These are phyloP conservation scores for Plutella xylostella DNA, from an alignment of 2,888 invertebrate species.

Conservation along the genomic window DNA sequence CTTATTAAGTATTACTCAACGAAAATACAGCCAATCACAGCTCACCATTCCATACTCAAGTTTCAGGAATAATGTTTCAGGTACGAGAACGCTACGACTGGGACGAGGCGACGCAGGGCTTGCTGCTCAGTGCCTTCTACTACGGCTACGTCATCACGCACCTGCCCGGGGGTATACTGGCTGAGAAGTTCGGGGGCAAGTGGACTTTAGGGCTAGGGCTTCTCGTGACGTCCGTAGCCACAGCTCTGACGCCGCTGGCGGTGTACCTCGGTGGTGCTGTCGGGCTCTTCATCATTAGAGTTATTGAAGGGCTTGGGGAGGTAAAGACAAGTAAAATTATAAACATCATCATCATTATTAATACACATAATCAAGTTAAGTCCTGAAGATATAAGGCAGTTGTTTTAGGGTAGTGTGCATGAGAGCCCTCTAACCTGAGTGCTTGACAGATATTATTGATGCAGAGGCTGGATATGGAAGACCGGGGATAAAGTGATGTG, in stretches of 20 bases:
- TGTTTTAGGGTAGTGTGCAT: background rate
- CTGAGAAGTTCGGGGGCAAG: slow-evolving; percentile 87
- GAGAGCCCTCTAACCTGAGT: no score
- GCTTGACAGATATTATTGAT: no score
- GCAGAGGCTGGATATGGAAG: no score
- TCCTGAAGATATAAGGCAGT: background rate
- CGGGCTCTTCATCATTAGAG: slow-evolving; percentile 66
- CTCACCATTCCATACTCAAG: no score
- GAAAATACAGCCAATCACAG: no score
- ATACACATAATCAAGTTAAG: background rate
- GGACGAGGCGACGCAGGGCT: slow-evolving; percentile 77
- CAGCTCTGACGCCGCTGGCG: slow-evolving; percentile 79
- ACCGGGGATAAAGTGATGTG: no score
- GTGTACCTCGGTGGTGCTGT: slow-evolving; percentile 67
- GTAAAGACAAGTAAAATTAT: no score
- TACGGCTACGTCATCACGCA: slow-evolving; percentile 88
- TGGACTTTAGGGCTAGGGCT: slow-evolving; percentile 84
- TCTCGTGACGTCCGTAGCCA: slow-evolving; percentile 81
- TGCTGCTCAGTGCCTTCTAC: slow-evolving; percentile 84
- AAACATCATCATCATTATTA: background rate
- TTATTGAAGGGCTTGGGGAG: slow-evolving; percentile 73
- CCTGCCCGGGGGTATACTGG: slow-evolving; percentile 83
- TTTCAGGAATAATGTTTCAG: no score
- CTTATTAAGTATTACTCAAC: no score
- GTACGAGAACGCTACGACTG: slow-evolving; percentile 69